phyloP scores from a whole-genome alignment of 2,113 vertebrate species.

The Callipepla californica region DNA sequence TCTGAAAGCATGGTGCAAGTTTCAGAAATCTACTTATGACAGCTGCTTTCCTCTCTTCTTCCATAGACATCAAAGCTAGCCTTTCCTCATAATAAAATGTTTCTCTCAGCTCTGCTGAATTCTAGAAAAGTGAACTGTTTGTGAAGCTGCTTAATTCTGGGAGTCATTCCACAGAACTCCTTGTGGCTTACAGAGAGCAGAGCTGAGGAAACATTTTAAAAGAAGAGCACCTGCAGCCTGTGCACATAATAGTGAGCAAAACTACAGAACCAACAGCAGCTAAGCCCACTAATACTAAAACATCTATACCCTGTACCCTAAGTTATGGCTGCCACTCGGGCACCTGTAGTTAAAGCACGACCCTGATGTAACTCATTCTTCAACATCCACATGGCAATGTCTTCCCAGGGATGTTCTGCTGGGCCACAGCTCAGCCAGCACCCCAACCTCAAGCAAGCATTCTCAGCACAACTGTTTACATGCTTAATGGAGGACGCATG shows the following conservation, averaged over 20 bases:
- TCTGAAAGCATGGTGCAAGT: neutral
- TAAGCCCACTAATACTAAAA: neutral
- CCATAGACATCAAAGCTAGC: neutral
- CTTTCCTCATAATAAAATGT: neutral
- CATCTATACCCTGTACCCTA: neutral
- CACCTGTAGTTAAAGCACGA: neutral
- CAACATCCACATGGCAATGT: neutral
- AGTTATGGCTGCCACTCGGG: neutral
- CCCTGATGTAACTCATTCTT: neutral
- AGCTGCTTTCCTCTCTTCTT: neutral
- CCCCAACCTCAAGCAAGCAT: neutral
- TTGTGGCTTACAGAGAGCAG: neutral
- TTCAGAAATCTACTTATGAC: neutral
- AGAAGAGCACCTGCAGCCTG: neutral
- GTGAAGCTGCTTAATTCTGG: neutral
- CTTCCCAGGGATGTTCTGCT: neutral
- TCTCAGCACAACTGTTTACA: neutral
- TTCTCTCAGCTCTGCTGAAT: neutral
- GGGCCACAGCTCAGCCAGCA: neutral
- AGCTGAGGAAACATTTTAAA: neutral
- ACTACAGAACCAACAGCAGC: neutral
- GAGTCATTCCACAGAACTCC: neutral
- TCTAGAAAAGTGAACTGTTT: neutral
- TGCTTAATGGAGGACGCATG: neutral
- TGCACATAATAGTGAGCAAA: neutral